Evolutionary conservation across 2,113 vertebrate genomes (phyloP), one percentile per base, ranked within the genome.

Genomic region (Phodopus roborovskii): DNA sequence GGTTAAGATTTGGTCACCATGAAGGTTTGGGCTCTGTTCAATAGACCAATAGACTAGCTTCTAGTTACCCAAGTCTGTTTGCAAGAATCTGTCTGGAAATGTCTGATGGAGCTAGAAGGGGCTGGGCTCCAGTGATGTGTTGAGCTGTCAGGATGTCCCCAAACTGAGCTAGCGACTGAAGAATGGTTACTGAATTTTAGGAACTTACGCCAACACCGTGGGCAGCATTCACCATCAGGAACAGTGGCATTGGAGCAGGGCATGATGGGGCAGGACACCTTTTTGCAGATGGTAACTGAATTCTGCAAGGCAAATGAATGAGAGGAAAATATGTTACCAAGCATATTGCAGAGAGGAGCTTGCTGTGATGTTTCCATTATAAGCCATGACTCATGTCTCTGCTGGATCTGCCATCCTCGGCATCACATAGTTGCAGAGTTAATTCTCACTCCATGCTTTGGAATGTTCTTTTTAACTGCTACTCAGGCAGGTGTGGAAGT

Each of bases 211-310:
- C 99, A 99, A 93, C 99, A 99, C 90, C 99, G 99, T 33, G 99
- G 99, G 97, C 99, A 99, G 98, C 99, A 99, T 97, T 99, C 99
- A 90, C 99, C 99, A 17, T 99, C 99, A 0, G 99, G 99, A 95
- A 99, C 99, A 0, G 99, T 99, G 97, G 99, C 99, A 7, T 99
- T 99, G 88, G 99, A 98, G 90, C 99, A 99, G 88, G 99, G 99
- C 98, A 99, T 99, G 77, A 99, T 98, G 84, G 99, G 99, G 85
- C 99, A 99, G 96, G 99, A 99, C 93, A 99, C 99, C 96, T 99
- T 99, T 91, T 99, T 99, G 96, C 99, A 99, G 95, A 99, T 98
- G 12, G 99, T 99, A 42, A 99, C 99, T 70, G 99, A 99, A 87
- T 99, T 99, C 99, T 99, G 96, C 15, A 96, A n/a, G 94, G 94